Conservation (phyloP, 2,113 vertebrate genomes). For the Tetrax tetrax region DNA sequence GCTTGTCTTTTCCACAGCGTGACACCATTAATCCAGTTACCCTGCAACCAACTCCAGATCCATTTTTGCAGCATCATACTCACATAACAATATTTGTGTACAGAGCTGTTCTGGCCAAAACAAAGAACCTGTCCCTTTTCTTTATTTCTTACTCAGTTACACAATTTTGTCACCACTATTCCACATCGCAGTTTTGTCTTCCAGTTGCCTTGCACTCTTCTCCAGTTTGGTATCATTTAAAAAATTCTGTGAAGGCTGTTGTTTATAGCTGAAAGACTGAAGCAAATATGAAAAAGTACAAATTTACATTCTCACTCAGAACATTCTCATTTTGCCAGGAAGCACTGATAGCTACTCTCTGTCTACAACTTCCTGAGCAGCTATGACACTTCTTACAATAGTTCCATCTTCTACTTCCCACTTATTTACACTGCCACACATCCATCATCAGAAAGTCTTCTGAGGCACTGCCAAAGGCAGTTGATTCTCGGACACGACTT, state of each 20-base stretch:
- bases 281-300: background rate
- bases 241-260: background rate
- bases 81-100: background rate
- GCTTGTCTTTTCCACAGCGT: background rate
- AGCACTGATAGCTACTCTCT: background rate
- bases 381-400: background rate
- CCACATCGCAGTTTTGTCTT: background rate
- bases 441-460: background rate
- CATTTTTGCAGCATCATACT: accelerated
- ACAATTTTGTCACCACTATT: background rate
- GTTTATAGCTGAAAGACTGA: background rate
- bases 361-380: background rate
- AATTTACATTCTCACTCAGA: background rate
- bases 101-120: background rate
- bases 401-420: background rate
- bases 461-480: background rate
- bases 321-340: background rate
- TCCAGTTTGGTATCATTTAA: background rate
- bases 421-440: background rate
- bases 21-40: background rate
- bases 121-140: background rate
- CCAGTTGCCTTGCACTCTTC: background rate
- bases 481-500: background rate
- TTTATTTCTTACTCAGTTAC: background rate
- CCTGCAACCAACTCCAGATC: background rate